Conservation (phyloP, 2,888 invertebrate genomes). For the Chrysomela aeneicollis region DNA sequence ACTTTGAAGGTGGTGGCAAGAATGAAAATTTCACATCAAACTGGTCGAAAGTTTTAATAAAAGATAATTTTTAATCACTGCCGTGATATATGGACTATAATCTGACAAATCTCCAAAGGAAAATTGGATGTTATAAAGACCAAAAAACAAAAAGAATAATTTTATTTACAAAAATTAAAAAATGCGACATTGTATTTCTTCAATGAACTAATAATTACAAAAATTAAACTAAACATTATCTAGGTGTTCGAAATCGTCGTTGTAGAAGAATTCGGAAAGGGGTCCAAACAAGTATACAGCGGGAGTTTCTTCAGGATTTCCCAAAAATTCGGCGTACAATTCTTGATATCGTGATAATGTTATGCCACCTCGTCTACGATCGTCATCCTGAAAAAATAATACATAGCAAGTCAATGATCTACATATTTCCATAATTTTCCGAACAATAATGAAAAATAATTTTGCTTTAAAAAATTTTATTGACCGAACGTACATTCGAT, state of each 20-base stretch:
- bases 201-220: background rate
- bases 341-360: constrained; percentile 83
- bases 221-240: constrained; percentile 3
- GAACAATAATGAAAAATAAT: background rate
- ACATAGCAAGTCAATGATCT: no score
- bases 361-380: constrained; percentile 79
- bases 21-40: no score
- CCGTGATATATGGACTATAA: no score
- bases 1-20: no score
- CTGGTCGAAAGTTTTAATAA: no score
- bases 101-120: no score
- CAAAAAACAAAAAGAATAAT: no score
- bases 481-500: no score
- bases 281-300: constrained; percentile 84
- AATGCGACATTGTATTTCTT: constrained; percentile 1
- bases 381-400: constrained; percentile 74
- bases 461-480: no score
- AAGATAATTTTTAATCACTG: no score
- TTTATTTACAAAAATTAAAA: constrained; percentile 21
- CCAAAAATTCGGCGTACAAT: constrained; percentile 82
- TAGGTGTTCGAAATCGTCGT: constrained; percentile 25
- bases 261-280: constrained; percentile 64
- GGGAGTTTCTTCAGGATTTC: constrained; percentile 76
- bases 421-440: no score
- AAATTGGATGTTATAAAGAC: no score